Evolutionary conservation across 2,888 invertebrate genomes (phyloP).

Genomic region (Cordilura impudica): DNA sequence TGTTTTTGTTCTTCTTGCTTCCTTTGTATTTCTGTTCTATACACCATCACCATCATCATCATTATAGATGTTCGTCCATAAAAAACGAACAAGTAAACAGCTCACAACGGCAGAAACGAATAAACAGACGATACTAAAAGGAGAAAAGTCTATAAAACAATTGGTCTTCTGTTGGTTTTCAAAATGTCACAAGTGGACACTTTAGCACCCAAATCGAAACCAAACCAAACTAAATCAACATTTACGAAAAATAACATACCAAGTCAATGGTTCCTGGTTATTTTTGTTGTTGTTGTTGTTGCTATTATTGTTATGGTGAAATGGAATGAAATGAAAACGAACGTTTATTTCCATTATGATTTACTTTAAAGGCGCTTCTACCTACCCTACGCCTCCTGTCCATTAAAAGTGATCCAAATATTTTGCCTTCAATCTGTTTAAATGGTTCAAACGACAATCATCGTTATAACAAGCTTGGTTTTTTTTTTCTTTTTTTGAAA

Average conservation of each 20-base stretch:
- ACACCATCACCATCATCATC: too few relatives aligned
- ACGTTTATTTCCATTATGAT: neutral
- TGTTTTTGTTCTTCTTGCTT: neutral
- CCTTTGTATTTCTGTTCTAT: neutral
- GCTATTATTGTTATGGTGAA: neutral
- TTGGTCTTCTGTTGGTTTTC: constrained; percentile 39
- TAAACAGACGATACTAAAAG: neutral
- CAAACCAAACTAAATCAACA: constrained; percentile 18
- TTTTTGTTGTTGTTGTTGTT: constrained; percentile 46
- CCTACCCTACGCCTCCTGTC: neutral
- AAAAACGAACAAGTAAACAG: constrained; percentile 2
- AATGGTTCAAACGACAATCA: neutral
- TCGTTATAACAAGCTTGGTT: neutral
- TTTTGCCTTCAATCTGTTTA: constrained; percentile 3
- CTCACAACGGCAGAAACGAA: neutral
- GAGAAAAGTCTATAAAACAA: constrained; percentile 31
- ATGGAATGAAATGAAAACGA: constrained; percentile 29
- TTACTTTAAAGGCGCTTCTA: neutral
- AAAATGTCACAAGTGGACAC: constrained; percentile 40
- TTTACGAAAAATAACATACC: constrained; percentile 6
- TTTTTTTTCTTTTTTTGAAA: neutral
- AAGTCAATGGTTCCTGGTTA: constrained; percentile 16
- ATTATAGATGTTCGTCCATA: constrained; percentile 24
- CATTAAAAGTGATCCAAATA: neutral
- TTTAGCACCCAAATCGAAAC: too few relatives aligned